Evolutionary conservation across 2,888 invertebrate genomes (phyloP).

Genomic region (Branchellion lobata): DNA sequence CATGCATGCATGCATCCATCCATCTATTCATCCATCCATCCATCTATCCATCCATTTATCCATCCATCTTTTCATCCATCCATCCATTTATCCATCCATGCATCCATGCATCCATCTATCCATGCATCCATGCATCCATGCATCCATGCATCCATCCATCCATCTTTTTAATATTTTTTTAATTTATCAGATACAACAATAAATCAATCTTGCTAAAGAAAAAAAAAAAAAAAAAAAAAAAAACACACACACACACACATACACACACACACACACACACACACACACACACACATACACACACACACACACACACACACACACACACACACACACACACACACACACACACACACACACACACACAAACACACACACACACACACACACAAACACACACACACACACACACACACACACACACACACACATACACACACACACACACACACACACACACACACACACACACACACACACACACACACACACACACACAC

Average conservation of each 20-base stretch:
- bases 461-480: slow-evolving; percentile 37
- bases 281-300: background rate
- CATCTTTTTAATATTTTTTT: too few species aligned
- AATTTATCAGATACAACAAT: too few species aligned
- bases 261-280: slow-evolving; percentile 25
- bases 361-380: slow-evolving; percentile 26
- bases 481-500: slow-evolving; percentile 35
- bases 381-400: slow-evolving; percentile 16
- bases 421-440: slow-evolving; percentile 35
- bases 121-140: too few species aligned
- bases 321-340: slow-evolving; percentile 18
- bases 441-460: slow-evolving; percentile 35
- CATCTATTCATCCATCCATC: too few species aligned
- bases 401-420: slow-evolving; percentile 24
- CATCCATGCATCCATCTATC: background rate
- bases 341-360: slow-evolving; percentile 25
- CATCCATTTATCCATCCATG: background rate
- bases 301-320: slow-evolving; percentile 18
- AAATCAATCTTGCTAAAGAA: too few species aligned
- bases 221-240: too few species aligned
- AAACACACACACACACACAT: slow-evolving; percentile 6
- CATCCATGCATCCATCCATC: too few species aligned
- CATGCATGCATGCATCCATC: too few species aligned
- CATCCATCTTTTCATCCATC: background rate
- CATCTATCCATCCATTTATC: too few species aligned